Evolutionary conservation across 2,888 invertebrate genomes (phyloP), one percentile per base, ranked within the genome.

Genomic region (Alloscopus bannaensis): DNA sequence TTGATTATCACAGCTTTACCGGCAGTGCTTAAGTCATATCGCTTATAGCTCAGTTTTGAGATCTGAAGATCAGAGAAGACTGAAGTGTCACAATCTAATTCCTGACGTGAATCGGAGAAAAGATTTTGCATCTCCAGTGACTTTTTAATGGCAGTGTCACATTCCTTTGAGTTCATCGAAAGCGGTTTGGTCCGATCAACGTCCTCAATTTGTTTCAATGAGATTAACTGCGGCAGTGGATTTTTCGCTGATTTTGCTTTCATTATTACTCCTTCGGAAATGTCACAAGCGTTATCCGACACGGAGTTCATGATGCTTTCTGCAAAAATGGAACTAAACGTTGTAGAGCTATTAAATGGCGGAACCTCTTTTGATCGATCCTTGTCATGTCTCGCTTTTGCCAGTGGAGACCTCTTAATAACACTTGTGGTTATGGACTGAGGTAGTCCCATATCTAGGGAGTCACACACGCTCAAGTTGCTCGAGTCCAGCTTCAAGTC

Each of bases 231-330:
- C 3, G 6, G 24, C 6, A 29, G 2, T 6, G 13, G 59, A 62
- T 6, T 20, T 40, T n/a, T 40, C 40, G 4, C 4, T 20, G 36
- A 13, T 36, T 36, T 36, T 45, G 18, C 3, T 45, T n/a, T 45
- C n/a, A 4, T 16, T 6, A 52, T 52, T 3, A 52, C 52, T 4
- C 24, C 24, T 50, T 78, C 78, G 1, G 71, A 65, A 36, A 66
- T 26, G 20, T 78, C 78, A 26, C 78, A 78, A 2, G 78, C 78
- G 26, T 78, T 78, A 20, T 78, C 78, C 16, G 59, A 71, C 13
- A 65, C 59, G 2, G 65, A 70, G 31, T 78, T 78, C 65, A 78
- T 78, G 1, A 78, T 78, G n/a, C 70, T 78, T 18, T 78, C 78
- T 24, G 50, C 65, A 11, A 36, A 71, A 20, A 62, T 29, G 6